Evolutionary conservation across 2,888 invertebrate genomes (phyloP).

Genomic region (Ormyrus rosae): DNA sequence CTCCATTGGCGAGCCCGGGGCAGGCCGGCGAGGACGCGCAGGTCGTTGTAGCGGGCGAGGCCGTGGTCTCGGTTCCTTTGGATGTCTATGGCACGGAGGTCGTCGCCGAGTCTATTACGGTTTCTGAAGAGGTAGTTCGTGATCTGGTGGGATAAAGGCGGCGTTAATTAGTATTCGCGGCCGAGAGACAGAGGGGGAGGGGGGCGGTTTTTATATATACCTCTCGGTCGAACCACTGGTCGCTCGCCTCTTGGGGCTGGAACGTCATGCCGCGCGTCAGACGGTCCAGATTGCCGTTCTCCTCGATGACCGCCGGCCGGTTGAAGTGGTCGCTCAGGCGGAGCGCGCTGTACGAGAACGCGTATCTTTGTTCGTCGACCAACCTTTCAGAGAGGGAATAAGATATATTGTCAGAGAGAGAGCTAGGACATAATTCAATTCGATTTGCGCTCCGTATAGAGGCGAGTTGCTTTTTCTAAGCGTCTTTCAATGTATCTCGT

Average conservation of each 20-base stretch:
- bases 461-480: no score
- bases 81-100: constrained; percentile 88
- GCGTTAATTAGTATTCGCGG: constrained; percentile 56
- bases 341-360: constrained; percentile 76
- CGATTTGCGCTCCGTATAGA: no score
- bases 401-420: no score
- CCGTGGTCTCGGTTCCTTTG: constrained; percentile 93
- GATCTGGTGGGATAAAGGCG: constrained; percentile 75
- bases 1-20: constrained; percentile 82
- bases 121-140: constrained; percentile 83
- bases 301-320: constrained; percentile 81
- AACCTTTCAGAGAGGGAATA: constrained; percentile 54
- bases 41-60: constrained; percentile 86
- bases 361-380: constrained; percentile 59
- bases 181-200: neutral
- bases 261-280: constrained; percentile 85
- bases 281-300: constrained; percentile 83
- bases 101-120: constrained; percentile 85
- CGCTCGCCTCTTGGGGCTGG: constrained; percentile 86
- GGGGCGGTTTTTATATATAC: constrained; percentile 72
- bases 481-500: no score
- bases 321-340: constrained; percentile 85
- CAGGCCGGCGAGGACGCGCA: constrained; percentile 86
- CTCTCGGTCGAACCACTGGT: constrained; percentile 87
- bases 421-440: no score